Evolutionary conservation across 2,113 vertebrate species (phyloP), one percentile per base, ranked within the genome.

Genomic region (Halichoeres trimaculatus): DNA sequence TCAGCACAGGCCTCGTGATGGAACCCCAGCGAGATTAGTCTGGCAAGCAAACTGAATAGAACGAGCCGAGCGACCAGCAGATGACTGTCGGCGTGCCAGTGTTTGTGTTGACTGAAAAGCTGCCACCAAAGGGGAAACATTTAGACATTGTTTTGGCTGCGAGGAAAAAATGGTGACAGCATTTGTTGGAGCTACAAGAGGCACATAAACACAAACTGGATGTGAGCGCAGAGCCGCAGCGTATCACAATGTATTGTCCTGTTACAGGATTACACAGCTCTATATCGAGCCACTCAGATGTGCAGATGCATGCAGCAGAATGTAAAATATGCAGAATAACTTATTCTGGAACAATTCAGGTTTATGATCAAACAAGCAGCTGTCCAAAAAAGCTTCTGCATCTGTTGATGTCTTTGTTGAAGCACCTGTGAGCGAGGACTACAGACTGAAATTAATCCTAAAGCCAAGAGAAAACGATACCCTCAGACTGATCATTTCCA

Each of bases 41-140:
- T 88, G 85, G 83, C 85, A 81, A 73, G 69, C 62, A 48, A 63
- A 70, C 35, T 26, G 56, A 76, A 70, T 56, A 45, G 74, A 83
- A 60, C 8, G 58, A 20, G 70, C 73, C 55, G 14, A 74, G 72
- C 66, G 10, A 85, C 73, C 69, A 68, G 61, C 84, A 73, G 76
- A 84, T 24, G 76, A 84, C 73, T 84, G 79, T 87, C 76, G 41
- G 66, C 16, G 17, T 63, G 89, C 85, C 85, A 89, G 57, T 58
- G 70, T 91, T 78, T 86, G 82, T 71, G 80, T 81, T 77, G 83
- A 83, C 64, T 90, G 76, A 90, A 85, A 47, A 34, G 55, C 68
- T 82, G 80, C 87, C 86, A 87, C 74, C 66, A 53, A 55, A 61
- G 43, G 61, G 70, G 65, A 65, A 56, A 75, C 80, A 78, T 74